Percentiles rank a stretch among this genome's conserved stretches.
Evolutionary conservation across 2,888 invertebrate species (phyloP).

Genomic region (Andrena trimmerana): DNA sequence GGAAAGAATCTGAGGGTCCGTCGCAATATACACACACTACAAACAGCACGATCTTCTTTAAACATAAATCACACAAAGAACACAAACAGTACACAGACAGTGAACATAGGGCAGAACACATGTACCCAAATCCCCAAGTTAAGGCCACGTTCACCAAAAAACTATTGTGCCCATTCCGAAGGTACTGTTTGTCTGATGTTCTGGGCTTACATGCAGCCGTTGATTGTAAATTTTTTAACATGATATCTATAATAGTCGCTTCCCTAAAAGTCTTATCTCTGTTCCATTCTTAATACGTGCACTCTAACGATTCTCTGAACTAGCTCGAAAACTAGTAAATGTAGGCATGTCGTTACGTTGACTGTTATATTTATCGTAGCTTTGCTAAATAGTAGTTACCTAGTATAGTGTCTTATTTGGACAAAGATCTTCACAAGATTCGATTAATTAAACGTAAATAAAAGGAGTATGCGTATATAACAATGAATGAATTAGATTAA

Average conservation of each 20-base stretch:
- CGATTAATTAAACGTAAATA: constrained; percentile 14
- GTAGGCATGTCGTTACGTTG: constrained; percentile 36
- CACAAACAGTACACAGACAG: constrained; percentile 79
- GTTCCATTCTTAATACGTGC: constrained; percentile 29
- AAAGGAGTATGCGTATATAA: constrained; percentile 17
- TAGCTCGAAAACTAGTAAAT: constrained; percentile 39
- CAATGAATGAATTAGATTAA: constrained; percentile 27
- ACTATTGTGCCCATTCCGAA: constrained; percentile 80
- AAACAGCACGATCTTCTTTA: constrained; percentile 74
- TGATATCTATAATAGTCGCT: constrained; percentile 48
- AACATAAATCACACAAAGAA: constrained; percentile 78
- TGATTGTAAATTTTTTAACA: constrained; percentile 48
- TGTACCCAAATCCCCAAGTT: constrained; percentile 82
- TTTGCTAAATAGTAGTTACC: constrained; percentile 8
- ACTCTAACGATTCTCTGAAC: constrained; percentile 27
- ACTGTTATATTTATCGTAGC: constrained; percentile 22
- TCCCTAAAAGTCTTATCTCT: constrained; percentile 32
- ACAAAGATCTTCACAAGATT: constrained; percentile 9
- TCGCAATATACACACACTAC: constrained; percentile 77
- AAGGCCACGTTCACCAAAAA: constrained; percentile 82
- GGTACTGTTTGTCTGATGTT: constrained; percentile 79
- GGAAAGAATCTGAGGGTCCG: constrained; percentile 80
- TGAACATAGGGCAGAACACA: constrained; percentile 79
- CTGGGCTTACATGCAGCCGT: constrained; percentile 62
- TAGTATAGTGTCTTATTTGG: constrained; percentile 20